Percentiles rank a stretch among this genome's conserved stretches.
These are phyloP conservation scores for Melangyna quadrimaculata DNA, from an alignment of 2,888 invertebrate species.

Conservation along the genomic window DNA sequence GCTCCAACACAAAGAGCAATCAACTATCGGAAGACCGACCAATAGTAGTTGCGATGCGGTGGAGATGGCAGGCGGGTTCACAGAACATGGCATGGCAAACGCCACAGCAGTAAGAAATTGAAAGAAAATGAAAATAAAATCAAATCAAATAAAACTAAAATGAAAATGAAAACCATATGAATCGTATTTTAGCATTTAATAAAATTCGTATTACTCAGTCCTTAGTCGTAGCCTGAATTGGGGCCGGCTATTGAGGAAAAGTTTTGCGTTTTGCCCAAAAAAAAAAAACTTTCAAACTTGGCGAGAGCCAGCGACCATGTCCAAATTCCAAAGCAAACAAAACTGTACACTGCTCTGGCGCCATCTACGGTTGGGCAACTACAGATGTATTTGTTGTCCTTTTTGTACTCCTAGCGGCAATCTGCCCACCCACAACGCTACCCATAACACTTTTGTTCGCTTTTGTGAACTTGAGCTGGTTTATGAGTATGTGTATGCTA, in stretches of 20 bases:
- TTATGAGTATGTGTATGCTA: conserved; percentile 64
- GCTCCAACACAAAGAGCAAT: conserved; percentile 47
- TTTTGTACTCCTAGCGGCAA: neutral
- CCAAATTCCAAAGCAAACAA: conserved; percentile 60
- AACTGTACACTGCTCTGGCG: conserved; percentile 53
- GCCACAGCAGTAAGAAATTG: neutral
- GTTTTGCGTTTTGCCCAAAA: conserved; percentile 36
- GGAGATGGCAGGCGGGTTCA: neutral
- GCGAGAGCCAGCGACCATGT: conserved; percentile 51
- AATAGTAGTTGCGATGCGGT: neutral
- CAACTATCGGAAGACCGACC: conserved; percentile 5
- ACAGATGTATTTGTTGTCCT: conserved; percentile 14
- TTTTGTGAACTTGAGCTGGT: conserved; percentile 62
- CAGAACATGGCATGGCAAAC: neutral
- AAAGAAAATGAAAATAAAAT: conserved; percentile 26
- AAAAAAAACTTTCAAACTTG: conserved; percentile 27
- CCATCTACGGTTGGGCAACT: conserved; percentile 40
- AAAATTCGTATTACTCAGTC: conserved; percentile 54
- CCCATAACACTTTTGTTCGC: conserved; percentile 29
- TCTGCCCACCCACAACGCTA: neutral
- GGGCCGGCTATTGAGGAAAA: conserved; percentile 28
- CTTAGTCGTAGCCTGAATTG: neutral
- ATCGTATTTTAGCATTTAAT: conserved; percentile 57
- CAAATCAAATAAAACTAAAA: conserved; percentile 41
- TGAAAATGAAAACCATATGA: conserved; percentile 42